Evolutionary conservation across 2,113 vertebrate species (phyloP).

Genomic region (Gnathonemus longibarbis): DNA sequence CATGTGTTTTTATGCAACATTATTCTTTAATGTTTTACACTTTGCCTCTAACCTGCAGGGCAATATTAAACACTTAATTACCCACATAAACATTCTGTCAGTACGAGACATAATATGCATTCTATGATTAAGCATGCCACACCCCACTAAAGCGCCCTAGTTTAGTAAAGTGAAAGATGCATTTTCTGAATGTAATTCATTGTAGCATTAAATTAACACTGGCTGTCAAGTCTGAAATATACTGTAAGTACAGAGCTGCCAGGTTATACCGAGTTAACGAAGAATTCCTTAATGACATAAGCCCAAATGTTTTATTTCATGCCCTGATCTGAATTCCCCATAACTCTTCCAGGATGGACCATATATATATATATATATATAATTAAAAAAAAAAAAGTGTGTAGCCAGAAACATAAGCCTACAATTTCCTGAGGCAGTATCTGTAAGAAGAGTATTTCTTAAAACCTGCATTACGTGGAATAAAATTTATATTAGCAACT

Average conservation of each 20-base stretch:
- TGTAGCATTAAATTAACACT: conserved; percentile 25
- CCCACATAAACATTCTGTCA: background rate
- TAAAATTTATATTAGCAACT: background rate
- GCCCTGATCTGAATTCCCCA: background rate
- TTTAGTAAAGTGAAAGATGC: conserved; percentile 17
- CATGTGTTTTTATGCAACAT: background rate
- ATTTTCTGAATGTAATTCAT: background rate
- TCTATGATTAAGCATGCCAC: background rate
- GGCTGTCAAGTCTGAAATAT: background rate
- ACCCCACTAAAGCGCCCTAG: conserved; percentile 21
- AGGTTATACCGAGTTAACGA: background rate
- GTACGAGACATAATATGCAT: background rate
- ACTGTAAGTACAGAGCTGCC: background rate
- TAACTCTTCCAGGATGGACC: background rate
- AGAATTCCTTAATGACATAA: too few species aligned
- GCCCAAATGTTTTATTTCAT: background rate
- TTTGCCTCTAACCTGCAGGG: conserved; percentile 21
- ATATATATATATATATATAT: too few species aligned
- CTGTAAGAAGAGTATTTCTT: background rate
- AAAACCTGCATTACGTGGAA: conserved; percentile 15
- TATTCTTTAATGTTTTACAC: background rate
- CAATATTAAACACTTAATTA: background rate
- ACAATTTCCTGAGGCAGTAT: background rate
- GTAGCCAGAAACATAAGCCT: background rate
- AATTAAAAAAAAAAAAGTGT: background rate